phyloP scores from a whole-genome alignment of 2,113 vertebrate species.

The Martes martes region DNA sequence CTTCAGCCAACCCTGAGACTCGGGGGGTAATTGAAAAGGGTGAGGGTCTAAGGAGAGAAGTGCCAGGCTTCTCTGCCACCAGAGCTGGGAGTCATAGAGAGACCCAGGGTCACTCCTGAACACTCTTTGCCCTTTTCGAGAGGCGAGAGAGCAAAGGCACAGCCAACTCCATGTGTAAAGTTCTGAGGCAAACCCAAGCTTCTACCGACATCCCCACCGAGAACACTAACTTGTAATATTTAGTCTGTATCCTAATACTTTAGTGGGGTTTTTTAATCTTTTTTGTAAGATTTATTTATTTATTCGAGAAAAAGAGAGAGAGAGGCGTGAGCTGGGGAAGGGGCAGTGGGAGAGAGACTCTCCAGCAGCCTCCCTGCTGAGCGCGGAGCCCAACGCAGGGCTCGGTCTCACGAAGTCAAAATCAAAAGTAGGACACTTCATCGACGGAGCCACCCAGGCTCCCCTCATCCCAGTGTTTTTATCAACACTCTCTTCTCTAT shows the following conservation, averaged over 20 bases:
- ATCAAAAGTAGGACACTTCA: neutral
- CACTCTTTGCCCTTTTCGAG: neutral
- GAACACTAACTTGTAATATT: neutral
- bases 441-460: neutral
- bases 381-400: accelerated
- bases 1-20: neutral
- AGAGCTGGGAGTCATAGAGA: neutral
- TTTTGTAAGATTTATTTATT: too few relatives aligned
- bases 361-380: too few relatives aligned
- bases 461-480: neutral
- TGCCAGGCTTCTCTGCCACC: neutral
- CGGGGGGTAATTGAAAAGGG: neutral
- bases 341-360: too few relatives aligned
- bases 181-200: neutral
- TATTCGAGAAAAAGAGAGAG: too few relatives aligned
- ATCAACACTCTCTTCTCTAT: neutral
- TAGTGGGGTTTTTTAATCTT: neutral
- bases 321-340: too few relatives aligned
- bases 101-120: neutral
- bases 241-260: neutral
- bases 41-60: neutral
- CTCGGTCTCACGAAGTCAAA: accelerated
- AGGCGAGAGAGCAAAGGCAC: accelerated
- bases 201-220: neutral
- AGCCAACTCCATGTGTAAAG: neutral